A percentile compares a stretch with the other conserved stretches of the same genome.
Conservation (phyloP, 2,797 vertebrate genomes). For the Australoheros facetus region DNA sequence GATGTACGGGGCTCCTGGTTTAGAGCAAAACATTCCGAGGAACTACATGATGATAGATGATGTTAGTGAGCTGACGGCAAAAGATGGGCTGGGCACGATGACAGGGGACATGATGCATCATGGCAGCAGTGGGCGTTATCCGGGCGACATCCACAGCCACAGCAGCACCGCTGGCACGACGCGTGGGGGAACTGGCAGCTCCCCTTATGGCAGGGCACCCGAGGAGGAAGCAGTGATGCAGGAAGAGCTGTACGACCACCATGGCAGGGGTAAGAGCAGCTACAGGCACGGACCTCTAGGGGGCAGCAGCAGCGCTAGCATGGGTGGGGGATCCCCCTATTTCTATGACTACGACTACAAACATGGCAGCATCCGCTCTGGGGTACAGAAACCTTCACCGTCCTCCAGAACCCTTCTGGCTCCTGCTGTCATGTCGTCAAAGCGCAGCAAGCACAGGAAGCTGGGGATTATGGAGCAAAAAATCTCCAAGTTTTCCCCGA, state of each 20-base stretch:
- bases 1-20: slow-evolving; percentile 87
- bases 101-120: slow-evolving; percentile 84
- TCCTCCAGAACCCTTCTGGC: slow-evolving; percentile 89
- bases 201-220: slow-evolving; percentile 89
- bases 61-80: slow-evolving; percentile 94
- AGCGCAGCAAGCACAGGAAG: slow-evolving; percentile 98
- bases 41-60: slow-evolving; percentile 99
- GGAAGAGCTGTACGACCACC: slow-evolving; percentile 94
- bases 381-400: slow-evolving; percentile 86
- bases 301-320: slow-evolving; percentile 82
- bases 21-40: slow-evolving; percentile 94
- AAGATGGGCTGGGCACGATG: slow-evolving; percentile 87
- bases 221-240: slow-evolving; percentile 92
- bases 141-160: slow-evolving; percentile 75
- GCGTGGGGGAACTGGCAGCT: slow-evolving; percentile 81
- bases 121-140: slow-evolving; percentile 80
- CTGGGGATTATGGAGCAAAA: slow-evolving; percentile 95
- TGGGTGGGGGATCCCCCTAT: slow-evolving; percentile 84
- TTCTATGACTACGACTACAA: slow-evolving; percentile 91
- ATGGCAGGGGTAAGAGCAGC: slow-evolving; percentile 90
- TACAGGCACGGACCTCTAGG: slow-evolving; percentile 90
- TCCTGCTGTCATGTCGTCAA: slow-evolving; percentile 91
- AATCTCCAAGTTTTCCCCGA: slow-evolving; percentile 99
- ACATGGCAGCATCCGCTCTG: slow-evolving; percentile 74
- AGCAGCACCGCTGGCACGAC: slow-evolving; percentile 79